A percentile compares a stretch with the other conserved stretches of the same genome.
phyloP scores from a whole-genome alignment of 2,113 vertebrate species.

The Passerina amoena region DNA sequence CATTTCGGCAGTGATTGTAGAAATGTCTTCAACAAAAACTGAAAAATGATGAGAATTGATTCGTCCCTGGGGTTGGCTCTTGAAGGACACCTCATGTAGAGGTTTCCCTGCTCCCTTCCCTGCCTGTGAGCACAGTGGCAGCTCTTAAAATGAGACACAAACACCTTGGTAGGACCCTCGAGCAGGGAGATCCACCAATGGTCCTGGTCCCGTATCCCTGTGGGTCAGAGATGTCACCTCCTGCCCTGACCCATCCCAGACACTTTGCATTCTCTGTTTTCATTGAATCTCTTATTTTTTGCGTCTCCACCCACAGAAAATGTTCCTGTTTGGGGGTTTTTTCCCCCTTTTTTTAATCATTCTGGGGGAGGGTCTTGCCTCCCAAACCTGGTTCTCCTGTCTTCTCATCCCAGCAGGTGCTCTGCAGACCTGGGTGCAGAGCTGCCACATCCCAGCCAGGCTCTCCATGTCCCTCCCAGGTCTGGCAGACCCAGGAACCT shows the following conservation, averaged over 20 bases:
- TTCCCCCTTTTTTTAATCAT: accelerated
- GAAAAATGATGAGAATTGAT: background rate
- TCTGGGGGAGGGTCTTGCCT: background rate
- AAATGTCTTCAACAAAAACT: background rate
- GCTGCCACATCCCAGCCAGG: background rate
- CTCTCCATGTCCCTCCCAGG: background rate
- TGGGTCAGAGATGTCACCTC: background rate
- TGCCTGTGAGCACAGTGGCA: background rate
- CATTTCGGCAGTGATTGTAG: background rate
- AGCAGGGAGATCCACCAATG: background rate
- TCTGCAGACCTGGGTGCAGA: background rate
- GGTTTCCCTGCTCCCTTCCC: background rate
- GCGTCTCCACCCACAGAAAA: background rate
- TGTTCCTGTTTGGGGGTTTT: accelerated
- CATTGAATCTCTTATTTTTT: background rate
- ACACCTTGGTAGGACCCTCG: background rate
- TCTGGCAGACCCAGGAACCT: background rate
- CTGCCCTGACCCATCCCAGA: background rate
- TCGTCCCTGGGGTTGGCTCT: accelerated
- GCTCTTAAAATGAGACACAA: background rate
- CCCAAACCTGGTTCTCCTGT: background rate
- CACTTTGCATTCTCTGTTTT: background rate
- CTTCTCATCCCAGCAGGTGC: background rate
- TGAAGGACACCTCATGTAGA: background rate
- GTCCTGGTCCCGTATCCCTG: background rate